These are phyloP conservation scores for Microtus obscurus DNA, from an alignment of 2,797 vertebrate species.

Conservation along the genomic window DNA sequence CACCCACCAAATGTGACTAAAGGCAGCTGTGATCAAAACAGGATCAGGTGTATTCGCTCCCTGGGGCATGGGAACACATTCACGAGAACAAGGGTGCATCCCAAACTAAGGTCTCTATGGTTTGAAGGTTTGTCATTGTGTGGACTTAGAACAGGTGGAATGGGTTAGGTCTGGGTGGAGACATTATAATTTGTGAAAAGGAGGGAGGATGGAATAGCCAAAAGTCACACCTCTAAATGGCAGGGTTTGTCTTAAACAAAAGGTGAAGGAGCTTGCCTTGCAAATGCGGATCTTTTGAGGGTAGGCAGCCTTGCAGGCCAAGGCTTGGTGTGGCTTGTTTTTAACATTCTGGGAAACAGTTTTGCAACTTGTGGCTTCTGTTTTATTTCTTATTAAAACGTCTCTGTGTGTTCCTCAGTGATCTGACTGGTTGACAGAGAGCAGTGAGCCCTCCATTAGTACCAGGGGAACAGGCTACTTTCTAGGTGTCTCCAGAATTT, in stretches of 20 bases:
- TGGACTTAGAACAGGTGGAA: neutral
- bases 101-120: neutral
- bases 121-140: neutral
- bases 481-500: neutral
- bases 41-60: neutral
- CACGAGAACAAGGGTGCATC: neutral
- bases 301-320: neutral
- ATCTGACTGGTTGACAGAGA: neutral
- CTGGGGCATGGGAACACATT: neutral
- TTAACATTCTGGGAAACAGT: constrained; percentile 18
- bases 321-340: neutral
- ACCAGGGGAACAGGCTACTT: neutral
- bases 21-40: neutral
- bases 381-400: constrained; percentile 41
- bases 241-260: constrained; percentile 11
- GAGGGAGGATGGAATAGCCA: neutral
- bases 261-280: neutral
- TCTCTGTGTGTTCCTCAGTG: neutral
- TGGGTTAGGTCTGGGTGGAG: neutral
- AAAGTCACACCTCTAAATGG: neutral
- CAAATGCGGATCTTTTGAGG: neutral
- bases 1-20: neutral
- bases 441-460: neutral
- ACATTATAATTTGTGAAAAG: neutral
- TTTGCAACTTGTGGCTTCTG: constrained; percentile 61